Conservation (phyloP, 2,113 vertebrate species). For the Thalassarche chlororhynchos region DNA sequence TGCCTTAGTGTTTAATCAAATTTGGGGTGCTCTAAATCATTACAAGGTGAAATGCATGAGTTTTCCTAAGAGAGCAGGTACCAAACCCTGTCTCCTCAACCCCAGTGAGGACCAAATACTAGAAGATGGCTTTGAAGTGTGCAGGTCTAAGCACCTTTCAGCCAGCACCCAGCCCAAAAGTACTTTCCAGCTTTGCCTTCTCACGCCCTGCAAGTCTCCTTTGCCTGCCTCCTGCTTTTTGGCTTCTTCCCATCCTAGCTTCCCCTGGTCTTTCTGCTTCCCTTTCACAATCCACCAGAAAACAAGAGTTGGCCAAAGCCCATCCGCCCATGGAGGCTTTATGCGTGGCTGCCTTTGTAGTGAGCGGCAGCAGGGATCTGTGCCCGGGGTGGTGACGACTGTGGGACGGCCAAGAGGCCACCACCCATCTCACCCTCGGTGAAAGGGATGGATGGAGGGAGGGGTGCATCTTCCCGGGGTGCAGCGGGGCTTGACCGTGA, state of each 20-base stretch:
- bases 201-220: background rate
- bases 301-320: background rate
- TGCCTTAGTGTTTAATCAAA: background rate
- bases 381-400: background rate
- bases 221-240: background rate
- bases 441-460: background rate
- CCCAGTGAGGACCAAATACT: background rate
- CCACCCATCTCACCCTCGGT: background rate
- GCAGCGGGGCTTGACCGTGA: background rate
- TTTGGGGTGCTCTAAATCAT: background rate
- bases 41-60: background rate
- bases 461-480: background rate
- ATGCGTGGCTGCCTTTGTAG: constrained; percentile 9
- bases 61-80: background rate
- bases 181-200: background rate
- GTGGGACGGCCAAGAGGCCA: background rate
- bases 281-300: constrained; percentile 25
- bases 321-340: background rate
- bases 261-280: background rate
- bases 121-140: background rate
- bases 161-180: background rate
- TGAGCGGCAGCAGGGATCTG: background rate
- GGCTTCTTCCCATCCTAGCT: background rate
- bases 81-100: background rate
- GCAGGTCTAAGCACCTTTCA: background rate